phyloP scores from a whole-genome alignment of 2,113 vertebrate species.

The Enhydra lutris region DNA sequence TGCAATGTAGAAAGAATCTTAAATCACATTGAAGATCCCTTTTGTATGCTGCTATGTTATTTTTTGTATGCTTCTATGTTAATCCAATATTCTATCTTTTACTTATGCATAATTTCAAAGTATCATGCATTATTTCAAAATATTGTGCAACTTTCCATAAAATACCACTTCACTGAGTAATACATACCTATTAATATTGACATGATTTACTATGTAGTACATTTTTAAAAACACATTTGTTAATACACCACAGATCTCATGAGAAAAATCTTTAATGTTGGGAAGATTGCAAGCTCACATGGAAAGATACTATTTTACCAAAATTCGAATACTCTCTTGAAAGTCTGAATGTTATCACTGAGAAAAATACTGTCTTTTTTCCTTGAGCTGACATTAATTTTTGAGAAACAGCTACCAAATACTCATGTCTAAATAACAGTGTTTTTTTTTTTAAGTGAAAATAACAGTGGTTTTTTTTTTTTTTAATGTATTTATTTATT shows the following conservation, averaged over 20 bases:
- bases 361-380: neutral
- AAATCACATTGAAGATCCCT: neutral
- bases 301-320: neutral
- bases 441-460: no score
- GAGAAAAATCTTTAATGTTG: neutral
- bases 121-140: neutral
- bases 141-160: neutral
- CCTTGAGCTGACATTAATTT: neutral
- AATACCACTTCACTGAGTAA: neutral
- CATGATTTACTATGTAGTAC: neutral
- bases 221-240: neutral
- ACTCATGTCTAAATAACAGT: neutral
- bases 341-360: neutral
- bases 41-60: neutral
- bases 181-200: neutral
- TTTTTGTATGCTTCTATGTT: neutral
- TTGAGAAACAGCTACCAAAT: neutral
- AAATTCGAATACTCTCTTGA: neutral
- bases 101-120: neutral
- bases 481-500: no score
- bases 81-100: neutral
- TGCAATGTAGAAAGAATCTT: neutral
- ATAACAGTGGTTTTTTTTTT: neutral
- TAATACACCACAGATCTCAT: neutral
- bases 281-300: neutral